phyloP scores from a whole-genome alignment of 2,888 invertebrate species.

The Eumacrocentrus americanus region DNA sequence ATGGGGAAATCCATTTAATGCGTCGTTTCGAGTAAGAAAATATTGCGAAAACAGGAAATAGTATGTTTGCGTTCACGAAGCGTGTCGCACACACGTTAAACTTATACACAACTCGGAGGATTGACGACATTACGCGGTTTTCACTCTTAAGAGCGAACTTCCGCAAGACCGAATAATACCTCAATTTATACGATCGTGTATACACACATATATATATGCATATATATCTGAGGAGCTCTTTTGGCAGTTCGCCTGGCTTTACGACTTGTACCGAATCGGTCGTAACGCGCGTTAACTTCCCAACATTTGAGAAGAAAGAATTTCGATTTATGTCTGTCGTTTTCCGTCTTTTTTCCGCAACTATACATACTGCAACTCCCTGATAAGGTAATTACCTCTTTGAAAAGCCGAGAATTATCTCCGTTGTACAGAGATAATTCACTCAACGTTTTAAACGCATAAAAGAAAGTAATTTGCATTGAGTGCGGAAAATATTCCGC shows the following conservation, averaged over 20 bases:
- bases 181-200: background rate
- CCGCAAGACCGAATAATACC: constrained; percentile 8
- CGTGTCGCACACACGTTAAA: constrained; percentile 9
- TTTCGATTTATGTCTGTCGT: constrained; percentile 10
- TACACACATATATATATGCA: background rate
- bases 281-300: constrained; percentile 19
- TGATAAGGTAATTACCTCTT: background rate
- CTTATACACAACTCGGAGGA: constrained; percentile 4
- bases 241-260: constrained; percentile 22
- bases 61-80: constrained; percentile 23
- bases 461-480: constrained; percentile 21
- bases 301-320: constrained; percentile 11
- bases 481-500: constrained; percentile 3
- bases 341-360: background rate
- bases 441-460: constrained; percentile 11
- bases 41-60: constrained; percentile 25
- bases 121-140: constrained; percentile 21
- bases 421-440: constrained; percentile 11
- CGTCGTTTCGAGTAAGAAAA: constrained; percentile 9
- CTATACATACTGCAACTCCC: background rate
- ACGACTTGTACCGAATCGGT: constrained; percentile 23
- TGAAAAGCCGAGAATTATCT: constrained; percentile 14
- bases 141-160: constrained; percentile 23
- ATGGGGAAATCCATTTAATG: constrained; percentile 25
- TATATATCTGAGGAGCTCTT: constrained; percentile 6